Evolutionary conservation across 2,888 invertebrate genomes (phyloP), one percentile per base, ranked within the genome.

Genomic region (Crioceris asparagi): DNA sequence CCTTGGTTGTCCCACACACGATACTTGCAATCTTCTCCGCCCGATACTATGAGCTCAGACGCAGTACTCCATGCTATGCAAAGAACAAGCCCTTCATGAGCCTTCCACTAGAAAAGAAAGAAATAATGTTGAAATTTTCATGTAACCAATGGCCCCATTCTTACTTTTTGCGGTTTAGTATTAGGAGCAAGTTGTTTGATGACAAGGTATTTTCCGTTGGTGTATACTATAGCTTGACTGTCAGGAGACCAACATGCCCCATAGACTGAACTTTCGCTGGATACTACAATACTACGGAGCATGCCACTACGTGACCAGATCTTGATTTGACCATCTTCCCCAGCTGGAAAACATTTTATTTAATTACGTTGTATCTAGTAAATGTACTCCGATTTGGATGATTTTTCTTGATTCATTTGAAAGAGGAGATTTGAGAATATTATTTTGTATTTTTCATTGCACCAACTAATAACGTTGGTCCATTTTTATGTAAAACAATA

Each of bases 291-390:
- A 0, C 94, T 92, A 2, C 98, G 75, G 10, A 98, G 70, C 73
- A 92, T 83, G 10, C 96, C 97, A 54, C 86, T 90, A 30, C 93
- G 72, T 1, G 97, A 97, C 97, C 97, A 98, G 41, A 97, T 82
- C 68, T 96, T 96, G 2, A 97, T 79, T 38, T 79, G 76, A 2
- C 97, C 98, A 67, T 98, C 98, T 69, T 99, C 97, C 0, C 96
- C 96, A 44, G 85, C 94, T 83, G 62, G 26, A 38, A 39, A 25
- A n/a, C n/a, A n/a, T n/a, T n/a, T n/a, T n/a, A n/a, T n/a, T n/a
- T n/a, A n/a, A n/a, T n/a, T n/a, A n/a, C n/a, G n/a, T n/a, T n/a
- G n/a, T n/a, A n/a, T n/a, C n/a, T n/a, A n/a, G n/a, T n/a, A n/a
- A n/a, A n/a, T n/a, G n/a, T n/a, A n/a, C n/a, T n/a, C n/a, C n/a